Base-by-base conservation (phyloP, 2,888 invertebrate genomes). In the Apamea monoglypha region DNA sequence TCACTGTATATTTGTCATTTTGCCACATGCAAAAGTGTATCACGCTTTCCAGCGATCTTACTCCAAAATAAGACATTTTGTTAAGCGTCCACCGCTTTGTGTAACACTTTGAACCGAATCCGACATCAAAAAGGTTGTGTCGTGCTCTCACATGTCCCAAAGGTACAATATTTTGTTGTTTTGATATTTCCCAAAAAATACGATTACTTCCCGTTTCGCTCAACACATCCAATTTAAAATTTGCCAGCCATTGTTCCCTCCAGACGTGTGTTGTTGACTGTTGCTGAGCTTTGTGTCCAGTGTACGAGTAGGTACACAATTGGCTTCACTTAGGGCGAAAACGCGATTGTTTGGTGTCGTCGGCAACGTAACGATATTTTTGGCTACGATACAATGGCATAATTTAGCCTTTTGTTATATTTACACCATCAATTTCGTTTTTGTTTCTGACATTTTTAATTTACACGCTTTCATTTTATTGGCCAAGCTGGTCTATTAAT, bases 171-270 rank as follows among this genome's bases (percentile, higher is more conserved):
- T 71, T 75, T 76, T 78, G 36, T 71, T 80, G 71, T 83, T 78
- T 74, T 76, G 78, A 77, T 79, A 87, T 82, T 82, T 71, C 66
- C 50, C 69, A 44, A 66, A 87, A 88, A 76, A 77, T 69, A 76
- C 59, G 73, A 86, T 79, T 75, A 88, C 70, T 77, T 77, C 83
- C 67, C 29, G 61, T 78, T 63, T 74, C 79, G 25, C 40, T 47
- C 56, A 80, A 86, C 88, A 82, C 40, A 40, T 74, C 76, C 85
- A 85, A 87, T 89, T 84, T 81, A 83, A 89, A 89, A 87, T 82
- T 87, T 77, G 40, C 70, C 66, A 88, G 50, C 72, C 66, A 89
- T 89, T 85, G 88, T 82, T 81, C 88, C 83, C 88, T n/a, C 21
- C 25, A 73, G 78, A 81, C 71, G 25, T 59, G 14, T 68, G 47